Evolutionary conservation across 2,797 vertebrate genomes (phyloP).

Genomic region (Australoheros facetus): DNA sequence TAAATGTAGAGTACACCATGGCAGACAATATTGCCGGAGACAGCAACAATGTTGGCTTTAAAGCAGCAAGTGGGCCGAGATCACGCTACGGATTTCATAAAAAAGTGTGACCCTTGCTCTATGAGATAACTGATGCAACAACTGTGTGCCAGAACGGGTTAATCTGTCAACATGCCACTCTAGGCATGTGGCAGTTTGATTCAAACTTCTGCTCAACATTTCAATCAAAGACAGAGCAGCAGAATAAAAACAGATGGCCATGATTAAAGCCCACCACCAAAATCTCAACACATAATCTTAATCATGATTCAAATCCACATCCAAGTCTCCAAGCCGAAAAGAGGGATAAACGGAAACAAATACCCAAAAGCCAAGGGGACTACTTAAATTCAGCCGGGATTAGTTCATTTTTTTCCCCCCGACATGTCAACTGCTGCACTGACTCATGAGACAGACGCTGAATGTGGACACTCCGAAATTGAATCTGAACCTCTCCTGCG

Average conservation of each 20-base stretch:
- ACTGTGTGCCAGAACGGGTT: neutral
- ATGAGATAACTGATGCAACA: neutral
- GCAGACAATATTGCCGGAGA: neutral
- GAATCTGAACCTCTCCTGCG: neutral
- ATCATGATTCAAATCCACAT: slow-evolving; percentile 53
- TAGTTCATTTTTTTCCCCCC: slow-evolving; percentile 8
- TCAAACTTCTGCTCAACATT: neutral
- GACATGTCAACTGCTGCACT: slow-evolving; percentile 7
- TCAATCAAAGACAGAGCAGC: neutral
- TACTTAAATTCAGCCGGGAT: slow-evolving; percentile 53
- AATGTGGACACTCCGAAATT: neutral
- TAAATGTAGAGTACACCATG: neutral
- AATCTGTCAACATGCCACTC: neutral
- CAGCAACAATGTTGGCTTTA: neutral
- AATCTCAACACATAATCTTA: slow-evolving; percentile 59
- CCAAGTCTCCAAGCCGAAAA: slow-evolving; percentile 45
- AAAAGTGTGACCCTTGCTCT: neutral
- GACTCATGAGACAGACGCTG: slow-evolving; percentile 4
- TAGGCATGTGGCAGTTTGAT: neutral
- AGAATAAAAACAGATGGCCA: slow-evolving; percentile 53
- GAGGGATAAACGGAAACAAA: slow-evolving; percentile 63
- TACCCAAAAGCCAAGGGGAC: slow-evolving; percentile 43
- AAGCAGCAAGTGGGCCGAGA: too few relatives aligned
- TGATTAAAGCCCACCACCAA: slow-evolving; percentile 43
- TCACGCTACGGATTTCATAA: neutral